Evolutionary conservation across 2,888 invertebrate species (phyloP), one percentile per base, ranked within the genome.

Genomic region (Crocallis elinguaria): DNA sequence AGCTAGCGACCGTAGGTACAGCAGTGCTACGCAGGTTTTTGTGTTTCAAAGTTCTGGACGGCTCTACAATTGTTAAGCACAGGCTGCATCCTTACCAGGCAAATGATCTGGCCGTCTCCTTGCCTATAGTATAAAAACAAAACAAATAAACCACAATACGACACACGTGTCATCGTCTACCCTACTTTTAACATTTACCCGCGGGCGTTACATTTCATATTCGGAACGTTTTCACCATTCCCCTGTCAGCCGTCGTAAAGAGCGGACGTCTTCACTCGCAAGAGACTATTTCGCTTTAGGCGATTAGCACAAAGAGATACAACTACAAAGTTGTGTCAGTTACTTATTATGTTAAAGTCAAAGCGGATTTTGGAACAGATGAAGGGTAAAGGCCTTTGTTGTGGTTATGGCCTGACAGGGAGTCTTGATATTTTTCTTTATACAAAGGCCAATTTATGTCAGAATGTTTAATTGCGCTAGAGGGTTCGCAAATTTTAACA

Each of bases 161-260:
- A 33, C 38, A 43, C 16, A 13, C 8, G 45, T 39, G 23, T 11
- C 13, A 17, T n/a, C 12, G 19, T 1, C 53, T 43, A 51, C 44
- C 35, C 17, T 32, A 19, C 5, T 21, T 38, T 48, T 29, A 17
- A 71, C 71, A 42, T 71, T 69, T 71, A 64, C 62, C 53, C 74
- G 71, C 67, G 52, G 21, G 55, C 46, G 55, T 55, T 52, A n/a
- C 45, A 63, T 65, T 69, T 75, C 71, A 67, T 72, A 75, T 70
- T 67, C 16, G 51, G 68, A 74, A 71, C 67, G 56, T 59, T 64
- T 67, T 65, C 57, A 48, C 61, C 73, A 77, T 65, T 71, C 63
- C 39, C 60, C 51, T 73, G 77, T 75, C 79, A 74, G 71, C 62
- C 25, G 49, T 63, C 63, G 62, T 60, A 53, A 64, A 29, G 57